Evolutionary conservation across 1,140 invertebrate genomes (phyloP), one percentile per base, ranked within the genome.

Genomic region (Tetraneura akinire): DNA sequence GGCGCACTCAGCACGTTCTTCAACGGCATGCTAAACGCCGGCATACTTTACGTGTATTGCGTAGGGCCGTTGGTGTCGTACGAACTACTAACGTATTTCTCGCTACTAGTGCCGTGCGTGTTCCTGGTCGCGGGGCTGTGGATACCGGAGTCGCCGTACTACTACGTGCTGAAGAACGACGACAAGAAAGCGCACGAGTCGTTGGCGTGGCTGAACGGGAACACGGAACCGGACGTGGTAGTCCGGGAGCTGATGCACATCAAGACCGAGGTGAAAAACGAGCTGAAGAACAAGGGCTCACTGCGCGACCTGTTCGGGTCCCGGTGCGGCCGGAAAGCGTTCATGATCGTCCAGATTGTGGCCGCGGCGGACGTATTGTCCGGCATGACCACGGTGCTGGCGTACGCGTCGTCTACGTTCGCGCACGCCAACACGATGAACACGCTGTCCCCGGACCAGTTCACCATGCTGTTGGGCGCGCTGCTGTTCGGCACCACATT

Each of bases 131-230:
- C 91, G 82, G 92, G 93, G 86, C 74, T 90, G 13, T 90, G 91
- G 71, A 91, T 95, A 87, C 94, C 95, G 0, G 95, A 97, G 84
- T 92, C 92, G 53, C 95, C 95, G 0, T 91, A 91, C 80, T 94
- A 89, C 81, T 86, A 91, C 47, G 85, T 93, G 0, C 86, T 86
- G 10, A 89, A 89, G 83, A 87, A 89, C 84, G 87, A 89, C 29
- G 87, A 88, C 55, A 85, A 88, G 9, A 89, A 90, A 3, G 94
- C 94, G 0, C 84, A 89, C 0, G 83, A 87, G 3, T 86, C 91
- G 8, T 84, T 96, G 80, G 86, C 88, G 71, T 92, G 89, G 82
- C 86, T 97, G 1, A 87, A 94, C 3, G 90, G 81, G 0, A 55
- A 80, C 32, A 73, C 71, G 4, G 80, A 81, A 13, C 9, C 62